Base-by-base conservation (phyloP, 2,797 vertebrate species). In the Denticeps clupeoides region DNA sequence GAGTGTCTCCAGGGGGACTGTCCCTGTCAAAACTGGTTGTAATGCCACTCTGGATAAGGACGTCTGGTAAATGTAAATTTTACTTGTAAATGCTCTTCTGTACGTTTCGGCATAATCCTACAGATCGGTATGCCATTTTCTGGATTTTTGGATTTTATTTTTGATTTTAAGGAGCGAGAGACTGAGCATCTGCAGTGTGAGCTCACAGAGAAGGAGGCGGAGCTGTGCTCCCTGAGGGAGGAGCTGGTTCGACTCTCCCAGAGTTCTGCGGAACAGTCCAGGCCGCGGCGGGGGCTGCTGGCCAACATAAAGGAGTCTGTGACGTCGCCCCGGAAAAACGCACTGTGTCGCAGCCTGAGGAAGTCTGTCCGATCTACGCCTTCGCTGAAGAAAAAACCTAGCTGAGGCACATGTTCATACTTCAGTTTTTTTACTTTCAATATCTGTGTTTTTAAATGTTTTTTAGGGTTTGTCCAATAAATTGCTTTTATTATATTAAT, bases 291-390 rank as follows among this genome's bases (percentile, higher is more conserved):
- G 50, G 73, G 87, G 28, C 79, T 93, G 5, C 70, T 93, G 18
- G 79, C 86, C 33, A 89, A 87, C 68, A 71, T 93, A 50, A 88
- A 70, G 63, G 81, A 87, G 27, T 79, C 81, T 0, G 83, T 87
- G 47, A 72, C 74, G 1, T 78, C 81, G 2, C 80, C 80, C 13
- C 67, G 78, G 38, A 69, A 64, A 41, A 43, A 47, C 1, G 9
- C 65, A 1, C 51, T 73, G 0, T 53, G 62, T 9, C 81, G 81
- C 55, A 60, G 57, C 0, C 63, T 78, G 11, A 72, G 71, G 26
- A 89, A 79, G 55, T 24, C 60, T 0, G 56, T 64, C 0, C 69
- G 37, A 18, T 71, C 59, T 3, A 25, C 56, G 2, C 46, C 65
- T 37, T 6, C 59, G 10, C 65, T 56, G 3, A 82, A 71, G 49